These are phyloP conservation scores for Cuculus canorus DNA, from an alignment of 2,797 vertebrate genomes.

Conservation along the genomic window DNA sequence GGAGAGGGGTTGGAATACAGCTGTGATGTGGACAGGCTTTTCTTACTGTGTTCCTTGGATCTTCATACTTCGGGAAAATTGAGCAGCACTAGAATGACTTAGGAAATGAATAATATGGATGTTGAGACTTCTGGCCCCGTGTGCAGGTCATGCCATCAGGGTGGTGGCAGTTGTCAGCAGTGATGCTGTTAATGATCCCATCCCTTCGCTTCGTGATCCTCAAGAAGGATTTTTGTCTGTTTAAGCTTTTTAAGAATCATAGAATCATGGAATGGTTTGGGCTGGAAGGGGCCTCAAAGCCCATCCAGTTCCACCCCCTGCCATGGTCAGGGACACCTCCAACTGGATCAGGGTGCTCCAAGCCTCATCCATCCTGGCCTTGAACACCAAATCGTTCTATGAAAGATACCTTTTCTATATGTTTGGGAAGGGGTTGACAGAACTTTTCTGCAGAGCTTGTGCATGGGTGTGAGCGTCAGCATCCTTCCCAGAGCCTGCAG, in stretches of 20 bases:
- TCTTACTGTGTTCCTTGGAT: not conserved
- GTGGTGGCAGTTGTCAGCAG: not conserved
- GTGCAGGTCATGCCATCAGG: not conserved
- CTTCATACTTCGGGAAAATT: not conserved
- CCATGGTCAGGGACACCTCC: too few relatives aligned
- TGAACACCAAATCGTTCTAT: too few relatives aligned
- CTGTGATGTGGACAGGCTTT: accelerated
- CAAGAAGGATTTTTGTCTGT: not conserved
- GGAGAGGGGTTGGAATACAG: not conserved
- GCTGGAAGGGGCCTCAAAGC: too few relatives aligned
- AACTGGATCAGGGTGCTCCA: too few relatives aligned
- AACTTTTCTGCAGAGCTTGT: not conserved
- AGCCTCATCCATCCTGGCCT: too few relatives aligned
- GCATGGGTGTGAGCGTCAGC: not conserved
- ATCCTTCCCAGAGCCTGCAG: not conserved
- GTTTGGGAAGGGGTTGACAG: not conserved
- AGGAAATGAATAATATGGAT: accelerated
- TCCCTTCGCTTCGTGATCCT: not conserved
- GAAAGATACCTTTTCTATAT: not conserved
- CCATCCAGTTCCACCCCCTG: too few relatives aligned
- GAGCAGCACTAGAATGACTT: not conserved
- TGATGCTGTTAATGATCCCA: not conserved
- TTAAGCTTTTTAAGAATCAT: not conserved
- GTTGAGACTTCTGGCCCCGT: not conserved
- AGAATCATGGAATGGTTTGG: too few relatives aligned